phyloP scores from a whole-genome alignment of 2,113 vertebrate genomes.

The Rhizomys pruinosus region DNA sequence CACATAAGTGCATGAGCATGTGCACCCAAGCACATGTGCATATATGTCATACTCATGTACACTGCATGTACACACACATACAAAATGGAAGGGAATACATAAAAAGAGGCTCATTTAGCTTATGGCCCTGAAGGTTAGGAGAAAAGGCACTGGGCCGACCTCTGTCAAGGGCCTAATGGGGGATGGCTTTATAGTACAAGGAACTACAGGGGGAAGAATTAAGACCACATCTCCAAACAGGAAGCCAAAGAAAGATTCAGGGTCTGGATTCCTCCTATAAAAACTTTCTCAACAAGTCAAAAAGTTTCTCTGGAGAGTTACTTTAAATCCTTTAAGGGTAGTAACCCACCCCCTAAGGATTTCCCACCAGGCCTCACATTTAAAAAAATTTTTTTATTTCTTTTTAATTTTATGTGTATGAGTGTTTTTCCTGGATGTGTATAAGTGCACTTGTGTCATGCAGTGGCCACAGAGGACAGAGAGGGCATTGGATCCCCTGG shows the following conservation, averaged over 20 bases:
- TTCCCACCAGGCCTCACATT: background rate
- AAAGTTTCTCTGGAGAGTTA: background rate
- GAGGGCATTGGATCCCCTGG: too few relatives aligned
- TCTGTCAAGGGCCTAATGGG: background rate
- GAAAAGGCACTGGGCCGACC: background rate
- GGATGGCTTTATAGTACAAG: too few relatives aligned
- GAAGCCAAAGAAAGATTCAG: background rate
- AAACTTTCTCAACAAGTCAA: background rate
- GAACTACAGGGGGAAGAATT: background rate
- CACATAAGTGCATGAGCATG: background rate
- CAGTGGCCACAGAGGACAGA: too few relatives aligned
- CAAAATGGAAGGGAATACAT: background rate
- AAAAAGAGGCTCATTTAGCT: background rate
- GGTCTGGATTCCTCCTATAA: background rate
- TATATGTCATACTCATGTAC: background rate
- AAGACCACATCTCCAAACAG: background rate
- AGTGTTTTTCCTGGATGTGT: too few relatives aligned
- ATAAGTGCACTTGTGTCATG: too few relatives aligned
- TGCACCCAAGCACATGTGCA: fast-evolving
- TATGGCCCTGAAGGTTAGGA: background rate
- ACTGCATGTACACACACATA: background rate
- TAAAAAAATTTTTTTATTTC: too few relatives aligned
- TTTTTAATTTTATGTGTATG: too few relatives aligned
- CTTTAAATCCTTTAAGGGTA: background rate
- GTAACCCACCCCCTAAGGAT: too few relatives aligned